Base-by-base conservation (phyloP, 2,888 invertebrate species). In the Diploptera punctata region DNA sequence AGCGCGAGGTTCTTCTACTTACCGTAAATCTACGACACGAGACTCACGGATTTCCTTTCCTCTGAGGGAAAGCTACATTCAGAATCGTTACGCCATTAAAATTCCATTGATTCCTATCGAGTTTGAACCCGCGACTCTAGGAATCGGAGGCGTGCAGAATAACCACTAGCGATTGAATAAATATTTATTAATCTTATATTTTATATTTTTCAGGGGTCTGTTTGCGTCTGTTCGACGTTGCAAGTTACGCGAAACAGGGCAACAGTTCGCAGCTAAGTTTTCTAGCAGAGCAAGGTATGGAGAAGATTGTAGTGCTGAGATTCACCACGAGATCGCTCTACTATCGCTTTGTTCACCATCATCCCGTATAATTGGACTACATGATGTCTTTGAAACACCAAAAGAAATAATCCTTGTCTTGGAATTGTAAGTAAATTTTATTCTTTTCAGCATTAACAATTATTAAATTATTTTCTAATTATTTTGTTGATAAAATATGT, bases 141-240 rank as follows among this genome's bases (percentile, higher is more conserved):
- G n/a, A n/a, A n/a, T n/a, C n/a, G n/a, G n/a, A n/a, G n/a, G n/a
- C n/a, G n/a, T n/a, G n/a, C n/a, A n/a, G n/a, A n/a, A n/a, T n/a
- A n/a, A n/a, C n/a, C n/a, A n/a, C n/a, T n/a, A n/a, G n/a, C n/a
- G n/a, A n/a, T n/a, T n/a, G n/a, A n/a, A n/a, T n/a, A n/a, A n/a
- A n/a, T n/a, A n/a, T n/a, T n/a, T 16, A 3, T 47, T 3, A 5
- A 3, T 24, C 1, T 52, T 21, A 9, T 2, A 24, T 52, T 13
- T 47, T 52, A 5, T 62, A 24, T 52, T 16, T 79, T 82, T n/a
- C 82, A 87, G 87, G 76, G 88, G 88, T 5, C 84, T 86, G 77
- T 88, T 87, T 79, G 87, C 87, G 10, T 84, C 85, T 49, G 87
- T 87, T 44, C 81, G 83, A 73, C 82, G 85, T 74, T 86, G 86